Base-by-base conservation (phyloP, 2,888 invertebrate species). In the Masnerella sp. region DNA sequence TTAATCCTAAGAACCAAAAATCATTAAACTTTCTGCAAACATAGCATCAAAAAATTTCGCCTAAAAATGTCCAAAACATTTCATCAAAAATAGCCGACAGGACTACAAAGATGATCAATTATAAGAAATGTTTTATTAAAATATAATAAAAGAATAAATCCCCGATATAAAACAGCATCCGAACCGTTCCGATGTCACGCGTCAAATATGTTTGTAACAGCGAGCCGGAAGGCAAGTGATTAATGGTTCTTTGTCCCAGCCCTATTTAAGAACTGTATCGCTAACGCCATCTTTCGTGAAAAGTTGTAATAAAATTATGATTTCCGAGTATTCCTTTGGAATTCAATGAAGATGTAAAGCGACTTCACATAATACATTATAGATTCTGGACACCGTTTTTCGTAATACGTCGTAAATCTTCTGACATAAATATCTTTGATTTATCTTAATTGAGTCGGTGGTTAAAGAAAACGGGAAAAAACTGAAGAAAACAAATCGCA, bases 261-360 rank as follows among this genome's bases (percentile, higher is more conserved):
- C 25, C 54, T 20, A 43, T 58, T 58, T 58, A 43, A 40, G 43
- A 42, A 56, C 7, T 58, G 43, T 58, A 40, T 43, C 58, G 8
- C 58, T 45, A 22, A 15, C 58, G 58, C 58, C 58, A 58, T 43
- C 58, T 43, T 32, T 17, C 40, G 43, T 34, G 58, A 20, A 58
- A 43, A 45, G 58, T 32, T 38, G 42, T 45, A 43, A 58, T 43
- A 12, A 18, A 43, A 52, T 52, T n/a, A 58, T 43, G 34, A 58
- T 58, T 58, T 58, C 58, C 43, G 15, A 45, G 58, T 45, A 58
- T 28, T 58, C 18, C 58, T 58, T 58, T 58, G 34, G 45, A 58
- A 58, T 59, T 36, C 45, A 36, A 59, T 34, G 38, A 22, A 43
- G 43, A 20, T 12, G 28, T 22, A 22, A 43, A 28, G 56, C 18